Evolutionary conservation across 2,888 invertebrate species (phyloP).

Genomic region (Leucophora obtusa): DNA sequence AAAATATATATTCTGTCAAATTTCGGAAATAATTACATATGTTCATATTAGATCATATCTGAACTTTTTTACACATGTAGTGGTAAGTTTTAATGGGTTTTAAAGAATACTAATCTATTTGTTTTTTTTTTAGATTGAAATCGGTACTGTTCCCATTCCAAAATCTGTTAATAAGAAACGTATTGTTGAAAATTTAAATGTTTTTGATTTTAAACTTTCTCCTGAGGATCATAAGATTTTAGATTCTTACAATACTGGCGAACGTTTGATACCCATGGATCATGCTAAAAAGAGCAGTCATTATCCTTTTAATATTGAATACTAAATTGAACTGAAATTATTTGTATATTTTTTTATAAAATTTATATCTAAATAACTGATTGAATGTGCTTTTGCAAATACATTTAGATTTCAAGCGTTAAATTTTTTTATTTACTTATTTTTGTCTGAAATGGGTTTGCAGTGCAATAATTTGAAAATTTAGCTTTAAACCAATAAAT

Average conservation of each 20-base stretch:
- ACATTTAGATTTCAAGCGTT: too few species aligned
- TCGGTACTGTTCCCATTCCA: slow-evolving; percentile 81
- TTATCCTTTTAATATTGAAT: slow-evolving; percentile 75
- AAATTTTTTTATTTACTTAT: too few species aligned
- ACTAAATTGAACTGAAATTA: slow-evolving; percentile 21
- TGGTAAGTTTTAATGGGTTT: not conserved
- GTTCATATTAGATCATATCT: too few species aligned
- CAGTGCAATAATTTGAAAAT: too few species aligned
- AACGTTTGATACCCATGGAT: slow-evolving; percentile 75
- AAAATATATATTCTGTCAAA: too few species aligned
- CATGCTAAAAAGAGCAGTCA: slow-evolving; percentile 73
- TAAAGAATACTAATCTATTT: too few species aligned
- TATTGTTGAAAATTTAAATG: slow-evolving; percentile 80
- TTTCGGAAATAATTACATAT: too few species aligned
- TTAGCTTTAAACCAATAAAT: too few species aligned
- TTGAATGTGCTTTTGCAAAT: slow-evolving; percentile 27
- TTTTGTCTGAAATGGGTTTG: too few species aligned
- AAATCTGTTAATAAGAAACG: slow-evolving; percentile 81
- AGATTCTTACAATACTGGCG: slow-evolving; percentile 79
- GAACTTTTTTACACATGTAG: too few species aligned
- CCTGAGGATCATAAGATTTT: slow-evolving; percentile 80
- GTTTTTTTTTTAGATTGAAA: slow-evolving; percentile 78
- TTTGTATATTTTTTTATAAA: not conserved
- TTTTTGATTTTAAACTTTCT: slow-evolving; percentile 82
- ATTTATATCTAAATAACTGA: not conserved